Percentiles rank a stretch among this genome's conserved stretches.
These are phyloP conservation scores for Amblyraja radiata DNA, from an alignment of 2,797 vertebrate genomes.

Conservation along the genomic window DNA sequence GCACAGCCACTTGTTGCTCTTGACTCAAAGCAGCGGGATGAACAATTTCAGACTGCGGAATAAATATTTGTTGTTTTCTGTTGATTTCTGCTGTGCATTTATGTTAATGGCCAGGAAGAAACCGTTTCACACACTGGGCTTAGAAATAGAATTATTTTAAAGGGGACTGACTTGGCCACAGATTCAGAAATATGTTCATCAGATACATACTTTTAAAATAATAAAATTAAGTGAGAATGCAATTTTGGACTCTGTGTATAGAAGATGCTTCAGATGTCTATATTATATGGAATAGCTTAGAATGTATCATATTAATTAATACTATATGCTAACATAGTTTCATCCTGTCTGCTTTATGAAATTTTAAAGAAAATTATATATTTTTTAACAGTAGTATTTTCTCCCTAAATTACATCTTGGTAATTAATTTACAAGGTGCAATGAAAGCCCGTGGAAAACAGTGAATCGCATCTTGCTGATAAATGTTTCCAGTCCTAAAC, in stretches of 20 bases:
- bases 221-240: background rate
- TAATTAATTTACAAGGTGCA: background rate
- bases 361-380: background rate
- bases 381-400: background rate
- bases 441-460: background rate
- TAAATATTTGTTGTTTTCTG: constrained; percentile 12
- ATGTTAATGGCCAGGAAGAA: background rate
- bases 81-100: constrained; percentile 5
- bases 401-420: background rate
- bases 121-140: background rate
- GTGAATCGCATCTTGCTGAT: background rate
- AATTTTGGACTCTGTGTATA: background rate
- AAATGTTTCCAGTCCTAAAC: too few relatives aligned
- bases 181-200: background rate
- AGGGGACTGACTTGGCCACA: background rate
- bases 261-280: background rate
- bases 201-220: background rate
- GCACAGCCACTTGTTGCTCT: background rate
- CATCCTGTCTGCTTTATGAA: background rate
- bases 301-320: background rate
- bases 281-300: background rate
- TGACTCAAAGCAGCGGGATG: background rate
- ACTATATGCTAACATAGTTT: background rate
- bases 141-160: background rate
- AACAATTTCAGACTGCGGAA: constrained; percentile 12